These are phyloP conservation scores for Oplegnathus fasciatus DNA, from an alignment of 2,113 vertebrate genomes.

Conservation along the genomic window DNA sequence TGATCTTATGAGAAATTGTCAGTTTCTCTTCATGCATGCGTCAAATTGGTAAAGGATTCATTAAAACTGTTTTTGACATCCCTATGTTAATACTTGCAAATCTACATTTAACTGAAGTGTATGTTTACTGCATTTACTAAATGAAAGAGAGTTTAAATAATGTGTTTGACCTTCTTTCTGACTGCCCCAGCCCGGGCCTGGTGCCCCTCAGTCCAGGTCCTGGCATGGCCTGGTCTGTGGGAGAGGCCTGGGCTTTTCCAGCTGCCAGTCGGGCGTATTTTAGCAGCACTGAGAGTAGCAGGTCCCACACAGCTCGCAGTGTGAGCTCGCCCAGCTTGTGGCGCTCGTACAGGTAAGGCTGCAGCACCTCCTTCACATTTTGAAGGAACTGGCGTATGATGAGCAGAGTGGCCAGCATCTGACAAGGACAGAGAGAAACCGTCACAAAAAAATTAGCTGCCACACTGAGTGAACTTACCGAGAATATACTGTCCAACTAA, in stretches of 20 bases:
- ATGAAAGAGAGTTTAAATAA: not conserved
- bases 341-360: slow-evolving; percentile 93
- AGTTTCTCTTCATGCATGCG: not conserved
- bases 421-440: slow-evolving; percentile 11
- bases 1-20: slow-evolving; percentile 3
- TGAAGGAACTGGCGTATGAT: slow-evolving; percentile 97
- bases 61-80: not conserved
- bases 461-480: not conserved
- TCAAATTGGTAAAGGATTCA: not conserved
- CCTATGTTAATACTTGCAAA: not conserved
- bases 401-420: slow-evolving; percentile 98
- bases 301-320: slow-evolving; percentile 84
- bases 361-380: slow-evolving; percentile 94
- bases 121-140: not conserved
- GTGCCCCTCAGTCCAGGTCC: slow-evolving; percentile 73
- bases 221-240: slow-evolving; percentile 72
- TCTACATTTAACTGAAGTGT: not conserved
- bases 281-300: slow-evolving; percentile 86
- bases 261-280: slow-evolving; percentile 80
- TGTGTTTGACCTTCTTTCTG: slow-evolving; percentile 73
- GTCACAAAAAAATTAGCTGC: not conserved
- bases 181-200: slow-evolving; percentile 70
- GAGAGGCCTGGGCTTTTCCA: slow-evolving; percentile 72
- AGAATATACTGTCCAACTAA: not conserved
- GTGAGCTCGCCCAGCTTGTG: slow-evolving; percentile 91